Base-by-base conservation (phyloP, 1,140 invertebrate species). In the Hyposmocoma kahamanoa region DNA sequence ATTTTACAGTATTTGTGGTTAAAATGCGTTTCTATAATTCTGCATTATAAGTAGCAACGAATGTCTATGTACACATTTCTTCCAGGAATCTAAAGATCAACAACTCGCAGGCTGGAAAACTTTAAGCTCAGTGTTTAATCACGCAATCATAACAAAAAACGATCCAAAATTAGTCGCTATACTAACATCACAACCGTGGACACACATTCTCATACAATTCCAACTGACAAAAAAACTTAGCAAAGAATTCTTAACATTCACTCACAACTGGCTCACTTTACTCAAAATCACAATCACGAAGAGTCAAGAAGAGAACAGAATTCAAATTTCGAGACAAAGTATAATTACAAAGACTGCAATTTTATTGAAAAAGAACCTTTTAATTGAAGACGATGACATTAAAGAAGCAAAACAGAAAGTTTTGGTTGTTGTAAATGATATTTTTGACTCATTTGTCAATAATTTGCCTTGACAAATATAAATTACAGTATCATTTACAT, bases 111-210 rank as follows among this genome's bases (percentile, higher is more conserved):
- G 71, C 17, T 84, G 81, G 81, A 81, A 78, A 59, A 71, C 75
- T 0, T 48, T 84, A 9, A 72, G 62, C 48, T 62, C 79, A 1
- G 68, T 84, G 24, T 83, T 78, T 45, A 81, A 72, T 56, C 60
- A 84, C 45, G 71, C 75, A 1, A 71, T 84, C 10, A 39, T 69
- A 0, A 56, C 62, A 10, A 78, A 69, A 56, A 73, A 72, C 20
- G 75, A 83, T 38, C 49, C 65, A 1, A 74, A 70, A 28, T 38
- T 84, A 8, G 65, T 83, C 0, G 64, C 70, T 4, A 66, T 55
- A 4, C 56, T 84, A 4, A 81, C 78, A 6, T 72, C 69, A 0
- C 81, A 84, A 45, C 74, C 79, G 0, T 84, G 81, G 81, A 83
- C 75, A 4, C 68, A 76, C 50, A 70, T 59, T 3, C 53, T 84